Evolutionary conservation across 2,797 vertebrate species (phyloP).

Genomic region (Thunnus albacares): DNA sequence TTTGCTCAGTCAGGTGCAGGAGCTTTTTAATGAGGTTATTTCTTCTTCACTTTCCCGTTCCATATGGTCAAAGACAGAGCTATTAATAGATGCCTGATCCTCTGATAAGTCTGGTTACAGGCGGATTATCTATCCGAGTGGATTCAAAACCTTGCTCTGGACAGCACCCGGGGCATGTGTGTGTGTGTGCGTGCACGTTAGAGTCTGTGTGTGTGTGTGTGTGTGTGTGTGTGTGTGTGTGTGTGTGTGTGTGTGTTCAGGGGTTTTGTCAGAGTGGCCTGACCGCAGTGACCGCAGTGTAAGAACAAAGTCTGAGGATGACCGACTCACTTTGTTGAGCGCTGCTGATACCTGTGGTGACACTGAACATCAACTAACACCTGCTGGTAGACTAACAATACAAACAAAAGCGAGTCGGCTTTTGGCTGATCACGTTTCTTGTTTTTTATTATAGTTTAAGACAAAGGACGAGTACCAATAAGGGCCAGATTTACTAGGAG

Average conservation of each 20-base stretch:
- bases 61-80: conserved; percentile 51
- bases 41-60: conserved; percentile 58
- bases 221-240: conserved; percentile 11
- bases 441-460: too few species aligned
- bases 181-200: not conserved
- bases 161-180: conserved; percentile 23
- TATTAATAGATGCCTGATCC: conserved; percentile 80
- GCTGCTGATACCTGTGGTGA: not conserved
- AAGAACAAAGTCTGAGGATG: not conserved
- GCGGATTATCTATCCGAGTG: conserved; percentile 71
- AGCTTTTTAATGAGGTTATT: conserved; percentile 68
- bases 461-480: too few species aligned
- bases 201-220: conserved; percentile 5
- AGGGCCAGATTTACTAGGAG: too few species aligned
- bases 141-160: conserved; percentile 43
- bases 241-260: conserved; percentile 9
- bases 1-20: not conserved
- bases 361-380: not conserved
- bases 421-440: not conserved
- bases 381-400: not conserved
- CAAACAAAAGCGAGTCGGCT: not conserved
- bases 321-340: not conserved
- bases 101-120: conserved; percentile 60
- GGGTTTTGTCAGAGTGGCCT: conserved; percentile 2
- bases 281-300: conserved; percentile 1